Conservation (phyloP, 2,113 vertebrate genomes). For the Varanus komodoensis region DNA sequence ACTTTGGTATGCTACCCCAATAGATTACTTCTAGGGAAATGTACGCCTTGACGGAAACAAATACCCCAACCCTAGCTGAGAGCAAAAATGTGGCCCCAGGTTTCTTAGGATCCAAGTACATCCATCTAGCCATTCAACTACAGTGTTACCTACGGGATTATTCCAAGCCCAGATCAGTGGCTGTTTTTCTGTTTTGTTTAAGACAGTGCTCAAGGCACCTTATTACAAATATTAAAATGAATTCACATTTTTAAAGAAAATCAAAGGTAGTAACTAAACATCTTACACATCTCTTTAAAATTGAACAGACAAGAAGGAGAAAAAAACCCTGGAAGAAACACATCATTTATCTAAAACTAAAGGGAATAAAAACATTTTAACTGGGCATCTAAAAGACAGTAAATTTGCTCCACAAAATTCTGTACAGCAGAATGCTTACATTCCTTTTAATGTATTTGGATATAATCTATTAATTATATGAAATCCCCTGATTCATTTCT, state of each 20-base stretch:
- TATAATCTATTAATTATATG: not conserved
- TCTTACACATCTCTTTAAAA: not conserved
- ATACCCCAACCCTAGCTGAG: too few relatives aligned
- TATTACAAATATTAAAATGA: not conserved
- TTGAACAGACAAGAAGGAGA: not conserved
- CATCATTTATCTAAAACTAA: not conserved
- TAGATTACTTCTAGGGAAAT: too few relatives aligned
- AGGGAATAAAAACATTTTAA: not conserved
- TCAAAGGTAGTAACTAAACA: not conserved
- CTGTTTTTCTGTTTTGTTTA: not conserved
- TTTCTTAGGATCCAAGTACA: not conserved
- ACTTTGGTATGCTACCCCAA: too few relatives aligned
- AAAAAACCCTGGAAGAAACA: not conserved
- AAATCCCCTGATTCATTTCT: not conserved
- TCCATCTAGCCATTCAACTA: not conserved
- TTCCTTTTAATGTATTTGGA: not conserved
- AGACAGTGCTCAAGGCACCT: not conserved
- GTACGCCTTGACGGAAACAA: too few relatives aligned
- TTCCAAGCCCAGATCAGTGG: not conserved
- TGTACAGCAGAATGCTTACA: not conserved
- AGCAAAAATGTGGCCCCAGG: not conserved
- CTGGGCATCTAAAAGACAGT: not conserved
- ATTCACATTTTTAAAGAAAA: not conserved
- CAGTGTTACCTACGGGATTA: not conserved
- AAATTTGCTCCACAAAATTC: not conserved